These are phyloP conservation scores for Platyrinchus mystaceus DNA, from an alignment of 2,797 vertebrate genomes.

Conservation along the genomic window DNA sequence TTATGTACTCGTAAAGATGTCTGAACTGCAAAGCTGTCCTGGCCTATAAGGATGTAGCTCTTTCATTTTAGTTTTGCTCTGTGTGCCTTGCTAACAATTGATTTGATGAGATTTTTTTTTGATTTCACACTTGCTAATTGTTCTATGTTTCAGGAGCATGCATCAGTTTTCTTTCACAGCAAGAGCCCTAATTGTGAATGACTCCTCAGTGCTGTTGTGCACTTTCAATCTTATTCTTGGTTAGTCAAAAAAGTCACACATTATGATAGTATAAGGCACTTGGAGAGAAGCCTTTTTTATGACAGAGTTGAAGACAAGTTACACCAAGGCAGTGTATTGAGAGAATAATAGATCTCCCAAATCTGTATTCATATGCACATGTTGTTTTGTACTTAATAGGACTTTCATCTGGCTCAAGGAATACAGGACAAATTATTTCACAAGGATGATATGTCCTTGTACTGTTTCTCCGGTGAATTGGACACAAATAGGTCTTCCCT, in stretches of 20 bases:
- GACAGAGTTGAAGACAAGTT: not conserved
- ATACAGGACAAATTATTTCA: conserved; percentile 28
- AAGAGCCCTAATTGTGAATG: not conserved
- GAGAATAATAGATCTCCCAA: not conserved
- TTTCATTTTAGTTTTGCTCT: not conserved
- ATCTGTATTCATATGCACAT: conserved; percentile 25
- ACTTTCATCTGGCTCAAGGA: conserved; percentile 37
- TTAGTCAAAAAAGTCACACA: not conserved
- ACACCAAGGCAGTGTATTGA: not conserved
- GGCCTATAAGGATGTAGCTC: not conserved
- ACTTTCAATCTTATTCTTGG: not conserved
- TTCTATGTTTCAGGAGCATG: not conserved
- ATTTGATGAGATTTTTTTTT: not conserved
- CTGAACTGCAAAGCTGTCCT: not conserved
- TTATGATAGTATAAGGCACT: not conserved
- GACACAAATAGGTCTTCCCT: conserved; percentile 18
- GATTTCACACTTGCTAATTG: conserved; percentile 32
- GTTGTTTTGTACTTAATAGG: conserved; percentile 18
- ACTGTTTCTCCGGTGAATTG: not conserved
- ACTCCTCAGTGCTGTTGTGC: not conserved
- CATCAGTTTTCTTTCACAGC: conserved; percentile 20
- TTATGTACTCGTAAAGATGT: not conserved
- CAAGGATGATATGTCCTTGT: conserved; percentile 44
- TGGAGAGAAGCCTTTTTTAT: not conserved
- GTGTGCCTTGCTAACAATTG: not conserved